A percentile compares a stretch with the other conserved stretches of the same genome.
phyloP scores from a whole-genome alignment of 2,888 invertebrate species.

The Ligdia adustata region DNA sequence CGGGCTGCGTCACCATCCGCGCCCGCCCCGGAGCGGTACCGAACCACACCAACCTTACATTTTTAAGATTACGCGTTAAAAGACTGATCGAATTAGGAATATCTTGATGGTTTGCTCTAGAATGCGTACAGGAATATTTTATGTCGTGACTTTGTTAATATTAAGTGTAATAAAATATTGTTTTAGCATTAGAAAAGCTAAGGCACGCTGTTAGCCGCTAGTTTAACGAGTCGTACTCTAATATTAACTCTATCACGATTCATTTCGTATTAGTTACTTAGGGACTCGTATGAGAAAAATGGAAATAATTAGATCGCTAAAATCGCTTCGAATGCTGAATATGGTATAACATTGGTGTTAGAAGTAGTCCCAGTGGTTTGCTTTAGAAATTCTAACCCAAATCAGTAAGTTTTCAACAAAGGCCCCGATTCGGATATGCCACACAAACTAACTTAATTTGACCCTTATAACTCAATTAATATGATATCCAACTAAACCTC shows the following conservation, averaged over 20 bases:
- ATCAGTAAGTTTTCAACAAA: slow-evolving; percentile 34
- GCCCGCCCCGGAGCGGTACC: slow-evolving; percentile 48
- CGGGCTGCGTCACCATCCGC: slow-evolving; percentile 11
- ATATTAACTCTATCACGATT: slow-evolving; percentile 41
- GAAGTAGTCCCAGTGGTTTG: slow-evolving; percentile 37
- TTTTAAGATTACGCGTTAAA: slow-evolving; percentile 59
- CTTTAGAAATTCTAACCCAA: slow-evolving; percentile 34
- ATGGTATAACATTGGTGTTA: slow-evolving; percentile 30
- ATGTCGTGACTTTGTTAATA: slow-evolving; percentile 42
- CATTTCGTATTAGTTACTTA: slow-evolving; percentile 30
- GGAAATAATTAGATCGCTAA: slow-evolving; percentile 21
- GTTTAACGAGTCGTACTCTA: slow-evolving; percentile 34
- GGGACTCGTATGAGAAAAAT: slow-evolving; percentile 28
- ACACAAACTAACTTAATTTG: too few relatives aligned
- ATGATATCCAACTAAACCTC: too few relatives aligned
- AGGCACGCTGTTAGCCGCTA: slow-evolving; percentile 41
- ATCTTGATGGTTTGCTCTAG: slow-evolving; percentile 41
- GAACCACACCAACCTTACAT: slow-evolving; percentile 47
- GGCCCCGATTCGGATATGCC: too few relatives aligned
- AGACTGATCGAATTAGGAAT: slow-evolving; percentile 59
- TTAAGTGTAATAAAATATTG: slow-evolving; percentile 37
- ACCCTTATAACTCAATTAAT: too few relatives aligned
- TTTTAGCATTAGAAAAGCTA: slow-evolving; percentile 39
- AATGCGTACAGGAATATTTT: slow-evolving; percentile 41
- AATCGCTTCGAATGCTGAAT: slow-evolving; percentile 30